Percentiles rank a stretch among this genome's conserved stretches.
These are phyloP conservation scores for Brachystomella parvula DNA, from an alignment of 1,140 invertebrate genomes.

Conservation along the genomic window DNA sequence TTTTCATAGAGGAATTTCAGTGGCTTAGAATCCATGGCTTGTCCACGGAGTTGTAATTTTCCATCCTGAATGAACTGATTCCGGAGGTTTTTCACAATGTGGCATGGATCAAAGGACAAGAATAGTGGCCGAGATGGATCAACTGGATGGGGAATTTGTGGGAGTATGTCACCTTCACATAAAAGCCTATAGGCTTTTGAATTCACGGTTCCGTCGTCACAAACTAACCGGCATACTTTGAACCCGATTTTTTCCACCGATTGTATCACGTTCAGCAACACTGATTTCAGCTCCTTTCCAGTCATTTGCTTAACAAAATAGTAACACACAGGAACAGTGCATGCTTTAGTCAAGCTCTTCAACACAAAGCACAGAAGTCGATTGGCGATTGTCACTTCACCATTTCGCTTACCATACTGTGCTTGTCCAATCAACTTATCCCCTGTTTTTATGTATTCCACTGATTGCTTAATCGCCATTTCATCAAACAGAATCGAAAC, in stretches of 20 bases:
- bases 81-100: not conserved
- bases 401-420: not conserved
- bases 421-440: not conserved
- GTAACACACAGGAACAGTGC: not conserved
- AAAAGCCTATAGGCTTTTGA: not conserved
- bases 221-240: not conserved
- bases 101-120: not conserved
- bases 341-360: not conserved
- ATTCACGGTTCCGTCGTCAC: not conserved
- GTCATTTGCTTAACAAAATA: not conserved
- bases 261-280: not conserved
- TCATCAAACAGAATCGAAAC: not conserved
- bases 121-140: not conserved
- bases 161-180: not conserved
- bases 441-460: not conserved
- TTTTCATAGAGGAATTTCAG: not conserved
- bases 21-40: not conserved
- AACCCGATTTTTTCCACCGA: not conserved
- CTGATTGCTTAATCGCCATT: not conserved
- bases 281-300: not conserved
- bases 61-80: not conserved
- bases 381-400: not conserved
- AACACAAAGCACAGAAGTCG: not conserved
- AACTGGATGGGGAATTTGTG: not conserved
- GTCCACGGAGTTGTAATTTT: not conserved